Evolutionary conservation across 1,140 invertebrate species (phyloP).

Genomic region (Philopotamus ludificatus): DNA sequence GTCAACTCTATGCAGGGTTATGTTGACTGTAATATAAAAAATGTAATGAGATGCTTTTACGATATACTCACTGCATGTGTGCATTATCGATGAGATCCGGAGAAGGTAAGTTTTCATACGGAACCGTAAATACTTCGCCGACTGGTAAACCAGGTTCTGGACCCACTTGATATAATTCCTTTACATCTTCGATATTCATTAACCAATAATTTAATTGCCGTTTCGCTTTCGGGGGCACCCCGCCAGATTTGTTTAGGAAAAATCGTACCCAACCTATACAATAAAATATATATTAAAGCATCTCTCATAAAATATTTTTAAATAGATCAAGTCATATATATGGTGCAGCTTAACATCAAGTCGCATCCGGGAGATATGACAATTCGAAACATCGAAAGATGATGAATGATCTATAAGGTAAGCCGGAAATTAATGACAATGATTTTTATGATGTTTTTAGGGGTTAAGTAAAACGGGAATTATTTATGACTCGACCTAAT

Average conservation of each 20-base stretch:
- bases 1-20: too few relatives aligned
- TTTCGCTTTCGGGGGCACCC: slow-evolving; percentile 6
- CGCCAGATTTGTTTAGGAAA: slow-evolving; percentile 10
- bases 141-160: slow-evolving; percentile 8
- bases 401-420: too few relatives aligned
- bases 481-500: too few relatives aligned
- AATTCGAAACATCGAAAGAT: too few relatives aligned
- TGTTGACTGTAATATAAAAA: too few relatives aligned
- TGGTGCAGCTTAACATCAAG: too few relatives aligned
- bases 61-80: slow-evolving; percentile 1
- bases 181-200: slow-evolving; percentile 4
- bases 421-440: too few relatives aligned
- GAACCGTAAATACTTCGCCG: slow-evolving; percentile 7
- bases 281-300: too few relatives aligned
- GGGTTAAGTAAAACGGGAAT: too few relatives aligned
- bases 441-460: too few relatives aligned
- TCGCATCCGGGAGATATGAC: too few relatives aligned
- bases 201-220: slow-evolving; percentile 12
- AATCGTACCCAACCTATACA: slow-evolving; percentile 15
- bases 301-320: not conserved
- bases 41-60: not conserved
- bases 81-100: slow-evolving; percentile 8
- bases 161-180: slow-evolving; percentile 7
- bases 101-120: slow-evolving; percentile 11
- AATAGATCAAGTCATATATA: too few relatives aligned